These are phyloP conservation scores for Mimachlamys varia DNA, from an alignment of 2,888 invertebrate species.

Conservation along the genomic window DNA sequence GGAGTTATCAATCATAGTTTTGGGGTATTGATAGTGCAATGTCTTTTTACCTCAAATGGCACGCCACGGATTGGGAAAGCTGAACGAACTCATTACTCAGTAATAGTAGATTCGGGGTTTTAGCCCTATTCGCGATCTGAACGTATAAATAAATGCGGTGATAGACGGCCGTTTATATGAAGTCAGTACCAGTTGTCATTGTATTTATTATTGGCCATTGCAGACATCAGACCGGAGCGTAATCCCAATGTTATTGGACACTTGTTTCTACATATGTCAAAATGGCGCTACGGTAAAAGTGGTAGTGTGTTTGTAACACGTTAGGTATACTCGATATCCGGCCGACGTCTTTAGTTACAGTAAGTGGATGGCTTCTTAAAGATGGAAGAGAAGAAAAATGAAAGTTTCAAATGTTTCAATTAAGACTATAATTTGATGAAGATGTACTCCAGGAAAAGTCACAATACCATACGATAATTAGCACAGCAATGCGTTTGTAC, in stretches of 20 bases:
- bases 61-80: neutral
- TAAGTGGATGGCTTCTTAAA: too few relatives aligned
- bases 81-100: neutral
- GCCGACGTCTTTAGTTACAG: too few relatives aligned
- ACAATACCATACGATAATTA: too few relatives aligned
- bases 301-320: too few relatives aligned
- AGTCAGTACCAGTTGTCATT: neutral
- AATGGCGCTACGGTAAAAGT: neutral
- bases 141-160: too few relatives aligned
- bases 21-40: neutral
- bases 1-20: neutral
- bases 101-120: neutral
- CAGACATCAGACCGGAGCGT: neutral
- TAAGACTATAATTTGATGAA: too few relatives aligned
- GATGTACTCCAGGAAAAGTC: too few relatives aligned
- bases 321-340: too few relatives aligned
- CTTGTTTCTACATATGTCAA: neutral
- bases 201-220: neutral
- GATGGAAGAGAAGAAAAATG: too few relatives aligned
- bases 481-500: too few relatives aligned
- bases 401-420: too few relatives aligned
- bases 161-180: neutral
- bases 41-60: neutral
- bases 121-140: neutral
- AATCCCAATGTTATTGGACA: neutral